These are phyloP conservation scores for Microplitis mediator DNA, from an alignment of 1,140 invertebrate genomes.

Conservation along the genomic window DNA sequence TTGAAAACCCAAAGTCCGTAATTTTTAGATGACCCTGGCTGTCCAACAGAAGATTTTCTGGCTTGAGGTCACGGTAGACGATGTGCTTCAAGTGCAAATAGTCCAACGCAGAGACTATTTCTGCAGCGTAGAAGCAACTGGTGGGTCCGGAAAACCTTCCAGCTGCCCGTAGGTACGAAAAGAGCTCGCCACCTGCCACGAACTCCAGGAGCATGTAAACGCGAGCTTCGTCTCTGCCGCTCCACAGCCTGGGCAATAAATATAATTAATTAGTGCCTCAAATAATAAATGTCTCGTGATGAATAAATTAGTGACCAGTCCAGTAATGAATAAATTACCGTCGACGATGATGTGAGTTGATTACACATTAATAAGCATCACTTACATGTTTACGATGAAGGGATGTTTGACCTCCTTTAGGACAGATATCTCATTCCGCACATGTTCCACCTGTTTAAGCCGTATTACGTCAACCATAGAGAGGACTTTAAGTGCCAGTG, in stretches of 20 bases:
- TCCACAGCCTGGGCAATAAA: slow-evolving; percentile 79
- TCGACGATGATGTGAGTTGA: neutral
- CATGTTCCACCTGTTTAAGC: slow-evolving; percentile 92
- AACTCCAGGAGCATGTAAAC: slow-evolving; percentile 96
- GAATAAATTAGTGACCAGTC: neutral
- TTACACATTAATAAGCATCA: slow-evolving; percentile 40
- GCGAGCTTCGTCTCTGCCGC: slow-evolving; percentile 83
- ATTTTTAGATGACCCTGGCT: slow-evolving; percentile 94
- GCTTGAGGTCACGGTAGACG: slow-evolving; percentile 84
- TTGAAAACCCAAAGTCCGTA: slow-evolving; percentile 97
- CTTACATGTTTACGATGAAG: slow-evolving; percentile 94
- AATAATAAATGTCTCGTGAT: neutral
- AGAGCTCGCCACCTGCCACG: slow-evolving; percentile 92
- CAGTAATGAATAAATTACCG: neutral
- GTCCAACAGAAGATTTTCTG: slow-evolving; percentile 92
- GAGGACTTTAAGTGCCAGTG: slow-evolving; percentile 85
- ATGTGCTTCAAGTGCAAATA: slow-evolving; percentile 89
- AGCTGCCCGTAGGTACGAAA: slow-evolving; percentile 92
- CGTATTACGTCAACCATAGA: slow-evolving; percentile 90
- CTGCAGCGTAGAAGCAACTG: slow-evolving; percentile 90
- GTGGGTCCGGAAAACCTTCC: slow-evolving; percentile 86
- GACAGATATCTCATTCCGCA: slow-evolving; percentile 93
- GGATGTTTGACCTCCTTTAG: slow-evolving; percentile 88
- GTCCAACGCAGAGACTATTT: slow-evolving; percentile 92
- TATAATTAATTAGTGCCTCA: neutral